phyloP scores from a whole-genome alignment of 1,140 invertebrate genomes.

The Papilio dardanus region DNA sequence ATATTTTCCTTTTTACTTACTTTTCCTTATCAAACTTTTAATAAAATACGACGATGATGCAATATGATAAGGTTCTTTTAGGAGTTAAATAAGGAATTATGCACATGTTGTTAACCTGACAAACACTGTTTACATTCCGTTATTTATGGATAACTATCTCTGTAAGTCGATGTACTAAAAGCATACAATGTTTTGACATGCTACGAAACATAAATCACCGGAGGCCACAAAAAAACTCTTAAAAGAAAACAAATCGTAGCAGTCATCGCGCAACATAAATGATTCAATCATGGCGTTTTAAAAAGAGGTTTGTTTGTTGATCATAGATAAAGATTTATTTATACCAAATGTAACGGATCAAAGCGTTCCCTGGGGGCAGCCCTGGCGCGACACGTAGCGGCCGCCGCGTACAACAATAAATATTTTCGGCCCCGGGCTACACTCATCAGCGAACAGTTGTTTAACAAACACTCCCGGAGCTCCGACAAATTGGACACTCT shows the following conservation, averaged over 20 bases:
- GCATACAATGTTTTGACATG: conserved; percentile 6
- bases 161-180: neutral
- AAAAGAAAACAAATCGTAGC: conserved; percentile 17
- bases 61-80: neutral
- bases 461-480: conserved; percentile 54
- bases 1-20: neutral
- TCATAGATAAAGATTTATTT: conserved; percentile 29
- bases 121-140: neutral
- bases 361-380: conserved; percentile 26
- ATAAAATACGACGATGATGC: neutral
- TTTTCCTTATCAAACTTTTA: neutral
- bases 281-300: conserved; percentile 19
- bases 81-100: neutral
- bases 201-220: neutral
- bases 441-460: conserved; percentile 49
- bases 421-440: conserved; percentile 42
- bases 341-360: conserved; percentile 50
- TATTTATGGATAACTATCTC: neutral
- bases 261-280: conserved; percentile 24
- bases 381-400: conserved; percentile 41
- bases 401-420: conserved; percentile 55
- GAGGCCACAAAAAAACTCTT: neutral
- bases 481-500: conserved; percentile 52
- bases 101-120: neutral
- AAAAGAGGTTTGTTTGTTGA: conserved; percentile 6